Evolutionary conservation across 2,113 vertebrate species (phyloP).

Genomic region (Dicaeum eximium): DNA sequence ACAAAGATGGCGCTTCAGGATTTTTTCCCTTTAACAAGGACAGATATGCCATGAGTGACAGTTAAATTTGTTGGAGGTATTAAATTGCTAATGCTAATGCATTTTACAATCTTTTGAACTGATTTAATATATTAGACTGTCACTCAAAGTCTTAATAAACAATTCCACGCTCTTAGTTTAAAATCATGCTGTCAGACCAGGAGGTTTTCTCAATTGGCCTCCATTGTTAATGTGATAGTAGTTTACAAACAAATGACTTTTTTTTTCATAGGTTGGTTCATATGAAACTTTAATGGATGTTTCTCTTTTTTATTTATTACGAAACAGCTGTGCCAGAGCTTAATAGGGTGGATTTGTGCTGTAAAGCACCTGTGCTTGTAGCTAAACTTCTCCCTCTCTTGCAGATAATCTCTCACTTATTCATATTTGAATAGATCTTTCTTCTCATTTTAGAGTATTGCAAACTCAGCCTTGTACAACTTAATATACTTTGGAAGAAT

Average conservation of each 20-base stretch:
- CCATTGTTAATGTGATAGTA: constrained; percentile 57
- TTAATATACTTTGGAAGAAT: constrained; percentile 33
- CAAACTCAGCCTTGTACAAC: constrained; percentile 29
- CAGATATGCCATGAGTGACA: constrained; percentile 77
- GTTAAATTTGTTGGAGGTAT: constrained; percentile 80
- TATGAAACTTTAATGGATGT: constrained; percentile 53
- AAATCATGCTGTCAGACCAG: constrained; percentile 71
- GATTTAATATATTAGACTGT: constrained; percentile 81
- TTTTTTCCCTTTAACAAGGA: constrained; percentile 64
- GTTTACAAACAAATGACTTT: constrained; percentile 73
- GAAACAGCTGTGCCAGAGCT: constrained; percentile 4
- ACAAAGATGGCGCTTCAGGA: constrained; percentile 43
- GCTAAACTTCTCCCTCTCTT: constrained; percentile 17
- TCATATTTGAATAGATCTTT: constrained; percentile 23
- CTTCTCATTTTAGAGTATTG: constrained; percentile 21
- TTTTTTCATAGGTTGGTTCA: constrained; percentile 30
- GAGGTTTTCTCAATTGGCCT: constrained; percentile 63
- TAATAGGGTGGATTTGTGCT: background rate
- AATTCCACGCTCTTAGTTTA: constrained; percentile 66
- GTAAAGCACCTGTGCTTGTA: constrained; percentile 54
- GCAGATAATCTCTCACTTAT: constrained; percentile 29
- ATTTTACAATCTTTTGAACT: constrained; percentile 79
- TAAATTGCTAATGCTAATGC: constrained; percentile 80
- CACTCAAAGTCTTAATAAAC: constrained; percentile 81
- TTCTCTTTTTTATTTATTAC: constrained; percentile 60